Conservation (phyloP, 2,113 vertebrate genomes). For the Neofelis nebulosa region DNA sequence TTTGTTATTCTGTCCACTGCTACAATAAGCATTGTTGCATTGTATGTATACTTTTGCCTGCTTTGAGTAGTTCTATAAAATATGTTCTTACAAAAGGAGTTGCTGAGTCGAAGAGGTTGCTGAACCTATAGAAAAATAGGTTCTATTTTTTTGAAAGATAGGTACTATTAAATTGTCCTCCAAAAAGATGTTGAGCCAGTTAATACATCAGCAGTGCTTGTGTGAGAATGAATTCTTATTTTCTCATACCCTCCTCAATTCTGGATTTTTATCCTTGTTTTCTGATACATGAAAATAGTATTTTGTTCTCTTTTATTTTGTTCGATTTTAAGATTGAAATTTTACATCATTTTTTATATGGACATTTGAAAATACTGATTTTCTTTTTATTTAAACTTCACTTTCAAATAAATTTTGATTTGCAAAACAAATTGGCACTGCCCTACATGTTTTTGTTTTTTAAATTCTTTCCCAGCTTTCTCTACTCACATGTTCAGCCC, state of each 20-base stretch:
- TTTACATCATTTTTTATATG: neutral
- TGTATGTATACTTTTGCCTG: neutral
- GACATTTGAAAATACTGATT: neutral
- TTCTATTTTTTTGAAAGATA: neutral
- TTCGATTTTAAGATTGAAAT: neutral
- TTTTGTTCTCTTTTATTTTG: neutral
- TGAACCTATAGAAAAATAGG: too few relatives aligned
- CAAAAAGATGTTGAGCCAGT: neutral
- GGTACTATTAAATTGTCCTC: neutral
- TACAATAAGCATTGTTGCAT: neutral
- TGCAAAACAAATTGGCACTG: neutral
- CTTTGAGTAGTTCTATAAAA: neutral
- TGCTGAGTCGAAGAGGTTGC: neutral
- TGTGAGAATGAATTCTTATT: neutral
- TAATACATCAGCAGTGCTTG: neutral
- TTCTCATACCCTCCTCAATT: neutral
- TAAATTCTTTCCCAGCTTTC: neutral
- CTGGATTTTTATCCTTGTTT: neutral
- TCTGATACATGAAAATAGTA: neutral
- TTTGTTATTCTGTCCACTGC: neutral
- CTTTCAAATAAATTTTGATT: neutral
- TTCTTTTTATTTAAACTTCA: slow-evolving; percentile 30
- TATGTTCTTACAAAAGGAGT: neutral
- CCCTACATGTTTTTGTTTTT: neutral
- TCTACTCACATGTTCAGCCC: neutral